Evolutionary conservation across 2,888 invertebrate species (phyloP).

Genomic region (Caenorhabditis panamensis): DNA sequence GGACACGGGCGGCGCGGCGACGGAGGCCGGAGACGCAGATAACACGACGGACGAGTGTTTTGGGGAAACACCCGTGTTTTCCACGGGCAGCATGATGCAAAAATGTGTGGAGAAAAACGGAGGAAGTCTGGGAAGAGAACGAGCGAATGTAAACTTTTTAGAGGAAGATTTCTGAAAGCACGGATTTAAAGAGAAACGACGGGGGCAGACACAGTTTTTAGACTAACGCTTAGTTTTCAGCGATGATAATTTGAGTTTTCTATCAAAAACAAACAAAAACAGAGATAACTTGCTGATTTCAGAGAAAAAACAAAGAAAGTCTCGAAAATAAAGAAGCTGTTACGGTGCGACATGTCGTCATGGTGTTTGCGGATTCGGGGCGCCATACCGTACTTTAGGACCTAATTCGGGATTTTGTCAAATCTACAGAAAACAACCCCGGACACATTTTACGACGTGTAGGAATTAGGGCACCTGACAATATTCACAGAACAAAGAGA

Average conservation of each 20-base stretch:
- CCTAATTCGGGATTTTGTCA: too few relatives aligned
- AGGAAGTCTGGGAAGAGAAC: background rate
- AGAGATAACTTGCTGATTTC: background rate
- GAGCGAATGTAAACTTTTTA: too few relatives aligned
- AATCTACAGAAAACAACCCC: too few relatives aligned
- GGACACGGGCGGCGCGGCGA: conserved; percentile 14
- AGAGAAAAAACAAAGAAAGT: background rate
- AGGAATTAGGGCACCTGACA: too few relatives aligned
- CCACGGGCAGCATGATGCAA: conserved; percentile 44
- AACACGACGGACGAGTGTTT: conserved; percentile 29
- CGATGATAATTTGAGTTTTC: background rate
- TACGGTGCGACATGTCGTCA: conserved; percentile 13
- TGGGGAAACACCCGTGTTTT: conserved; percentile 57
- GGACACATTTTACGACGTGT: too few relatives aligned
- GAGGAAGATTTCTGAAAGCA: too few relatives aligned
- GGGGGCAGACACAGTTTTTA: too few relatives aligned
- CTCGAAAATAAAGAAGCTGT: background rate
- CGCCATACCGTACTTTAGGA: conserved; percentile 25
- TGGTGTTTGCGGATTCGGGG: conserved; percentile 21
- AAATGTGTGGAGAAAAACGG: conserved; percentile 31
- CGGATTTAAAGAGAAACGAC: too few relatives aligned
- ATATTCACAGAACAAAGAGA: too few relatives aligned
- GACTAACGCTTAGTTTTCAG: too few relatives aligned
- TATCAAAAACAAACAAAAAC: background rate
- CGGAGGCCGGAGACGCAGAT: conserved; percentile 36